Evolutionary conservation across 2,888 invertebrate genomes (phyloP).

Genomic region (Hymenopus coronatus): DNA sequence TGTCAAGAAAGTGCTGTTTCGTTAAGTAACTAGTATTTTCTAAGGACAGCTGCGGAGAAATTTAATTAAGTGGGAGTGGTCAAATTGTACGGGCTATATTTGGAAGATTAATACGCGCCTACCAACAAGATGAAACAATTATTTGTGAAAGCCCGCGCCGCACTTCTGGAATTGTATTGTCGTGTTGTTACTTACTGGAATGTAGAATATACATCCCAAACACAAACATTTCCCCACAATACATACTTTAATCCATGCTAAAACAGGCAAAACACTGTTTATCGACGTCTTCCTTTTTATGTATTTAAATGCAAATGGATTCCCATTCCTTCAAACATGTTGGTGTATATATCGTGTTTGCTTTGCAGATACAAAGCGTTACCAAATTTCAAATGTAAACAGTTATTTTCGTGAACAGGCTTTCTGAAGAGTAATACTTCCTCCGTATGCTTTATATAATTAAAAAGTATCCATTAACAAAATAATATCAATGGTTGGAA

Average conservation of each 20-base stretch:
- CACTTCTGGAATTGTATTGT: neutral
- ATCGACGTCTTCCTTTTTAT: neutral
- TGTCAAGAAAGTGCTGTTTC: too few relatives aligned
- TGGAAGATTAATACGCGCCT: too few relatives aligned
- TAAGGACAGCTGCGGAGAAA: too few relatives aligned
- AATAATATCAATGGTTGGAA: neutral
- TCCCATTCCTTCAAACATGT: neutral
- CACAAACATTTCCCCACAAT: neutral
- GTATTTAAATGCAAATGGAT: neutral
- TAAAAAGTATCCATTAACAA: neutral
- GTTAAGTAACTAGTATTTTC: too few relatives aligned
- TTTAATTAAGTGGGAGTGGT: too few relatives aligned
- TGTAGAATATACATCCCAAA: neutral
- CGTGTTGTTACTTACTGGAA: neutral
- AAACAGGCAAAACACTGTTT: neutral
- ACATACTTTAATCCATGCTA: neutral
- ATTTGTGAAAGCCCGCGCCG: too few relatives aligned
- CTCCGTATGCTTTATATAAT: neutral
- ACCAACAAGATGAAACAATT: too few relatives aligned
- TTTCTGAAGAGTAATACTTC: neutral
- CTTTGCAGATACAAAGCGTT: neutral
- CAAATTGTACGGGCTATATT: too few relatives aligned
- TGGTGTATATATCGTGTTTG: neutral
- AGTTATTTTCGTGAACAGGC: neutral
- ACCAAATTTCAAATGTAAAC: neutral